Evolutionary conservation across 2,113 vertebrate genomes (phyloP), one percentile per base, ranked within the genome.

Genomic region (Corythornis cristatus): DNA sequence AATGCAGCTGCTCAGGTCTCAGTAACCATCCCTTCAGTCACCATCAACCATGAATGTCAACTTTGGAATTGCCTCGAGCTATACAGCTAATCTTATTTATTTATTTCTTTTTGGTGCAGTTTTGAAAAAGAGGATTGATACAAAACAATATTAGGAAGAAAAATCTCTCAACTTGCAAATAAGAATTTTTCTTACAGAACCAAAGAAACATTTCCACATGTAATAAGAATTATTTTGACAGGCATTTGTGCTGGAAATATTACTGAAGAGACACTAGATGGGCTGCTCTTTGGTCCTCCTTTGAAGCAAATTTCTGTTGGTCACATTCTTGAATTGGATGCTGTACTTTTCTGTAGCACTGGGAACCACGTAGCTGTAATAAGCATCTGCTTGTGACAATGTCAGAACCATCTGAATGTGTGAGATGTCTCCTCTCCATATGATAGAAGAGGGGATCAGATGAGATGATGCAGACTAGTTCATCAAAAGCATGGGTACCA

Each of bases 201-300:
- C 60, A 62, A 87, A 67, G 82, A 77, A 85, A 80, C 83, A 72
- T 65, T 77, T 86, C n/a, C 28, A 56, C 9, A 14, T 42, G 43
- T 74, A 92, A 74, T 68, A 53, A 28, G 73, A 91, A 90, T 88
- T 91, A 78, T 72, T 93, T 94, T 95, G 92, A 88, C 86, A 96
- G 33, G 56, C 2, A 2, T 78, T 88, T 86, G 25, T 83, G 43
- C 83, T 92, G 65, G 83, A 90, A 91, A 42, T 60, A 40, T 21
- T 91, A 86, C 73, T 23, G 11, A 81, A 57, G 80, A 40, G 57
- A 67, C 31, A 29, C 26, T 43, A 43, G 18, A 29, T 1, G 4
- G 28, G 13, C 45, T 88, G 9, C 37, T 5, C n/a, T 71, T 73
- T 16, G 28, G 56, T 66, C 46, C n/a, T 93, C 8, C 60, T 94